Evolutionary conservation across 2,888 invertebrate species (phyloP), one percentile per base, ranked within the genome.

Genomic region (Meteorus cinctellus): DNA sequence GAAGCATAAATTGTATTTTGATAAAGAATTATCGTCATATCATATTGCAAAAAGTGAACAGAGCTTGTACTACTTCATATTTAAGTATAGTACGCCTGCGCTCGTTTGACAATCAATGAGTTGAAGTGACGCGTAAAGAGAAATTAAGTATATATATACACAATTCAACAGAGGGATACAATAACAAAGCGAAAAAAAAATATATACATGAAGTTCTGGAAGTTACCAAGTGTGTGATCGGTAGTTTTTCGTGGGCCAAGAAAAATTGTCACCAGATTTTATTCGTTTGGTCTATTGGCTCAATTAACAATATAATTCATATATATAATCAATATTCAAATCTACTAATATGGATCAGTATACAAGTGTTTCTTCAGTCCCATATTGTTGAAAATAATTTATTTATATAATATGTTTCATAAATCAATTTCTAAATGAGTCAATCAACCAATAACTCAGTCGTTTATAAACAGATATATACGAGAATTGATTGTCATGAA

Each of bases 131-230:
- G 19, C 19, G 55, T 55, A 19, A 19, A 19, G 0, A 8, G 19
- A 4, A 19, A 19, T n/a, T n/a, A n/a, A 1, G 6, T n/a, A 55
- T 19, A 10, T 55, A 19, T 8, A 24, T 55, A 2, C 0, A 55
- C 4, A 55, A 19, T 19, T 24, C 1, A 24, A 55, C 2, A 8
- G 19, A 19, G 19, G 6, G 10, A 5, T 66, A 51, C 65, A 8
- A 29, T 69, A 29, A 69, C 24, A 27, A 29, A 34, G 65, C 14
- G 59, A 79, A 77, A 76, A 76, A 76, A 76, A 72, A 66, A 70
- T 72, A 76, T 72, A 65, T 74, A 74, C 68, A 77, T 77, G 77
- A 79, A 1, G 73, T 71, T 74, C 70, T 77, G 77, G 79, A 79
- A 78, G 73, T 19, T 55, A 2, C 19, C 55, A n/a, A 48, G 45